Evolutionary conservation across 2,888 invertebrate genomes (phyloP), one percentile per base, ranked within the genome.

Genomic region (Nemotelus pantherinus): DNA sequence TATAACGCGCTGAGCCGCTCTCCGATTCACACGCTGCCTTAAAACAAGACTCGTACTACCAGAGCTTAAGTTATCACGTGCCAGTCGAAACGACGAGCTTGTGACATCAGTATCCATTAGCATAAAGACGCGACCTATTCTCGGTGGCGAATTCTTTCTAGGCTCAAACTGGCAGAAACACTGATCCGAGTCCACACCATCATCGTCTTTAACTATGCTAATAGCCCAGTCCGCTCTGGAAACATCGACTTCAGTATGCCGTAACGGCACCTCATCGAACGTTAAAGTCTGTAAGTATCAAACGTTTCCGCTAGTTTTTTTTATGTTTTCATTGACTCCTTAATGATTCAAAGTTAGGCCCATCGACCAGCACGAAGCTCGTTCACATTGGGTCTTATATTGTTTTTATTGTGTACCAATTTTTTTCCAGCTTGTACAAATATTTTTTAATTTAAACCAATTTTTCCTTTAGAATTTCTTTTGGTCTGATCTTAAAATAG

Each of bases 51-150:
- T 93, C 93, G 86, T 95, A 95, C 88, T 95, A 95, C 88, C 94
- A 94, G 89, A 93, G 94, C 83, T 90, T 94, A 84, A 89, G 95
- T 85, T 95, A 95, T 87, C 93, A 91, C 85, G 88, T 86, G 80
- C 88, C 92, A 79, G 88, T 92, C 80, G 90, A 91, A 77, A 93
- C 94, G 85, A 92, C 94, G 86, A 93, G 94, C 87, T 95, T 95
- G 95, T 95, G 95, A 95, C 95, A 95, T 85, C 87, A 87, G 89
- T 95, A 95, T 86, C 95, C 95, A 83, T 89, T 95, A 89, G 94
- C 95, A 90, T 95, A 95, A 94, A 91, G 87, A 85, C 87, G 79
- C 80, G 79, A 79, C 74, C 43, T 78, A 75, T 41, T 78, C 77
- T 41, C 77, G 53, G 7, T 77, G 72, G 55, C 75, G 72, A 45